Base-by-base conservation (phyloP, 2,113 vertebrate genomes). In the Theristicus caerulescens region DNA sequence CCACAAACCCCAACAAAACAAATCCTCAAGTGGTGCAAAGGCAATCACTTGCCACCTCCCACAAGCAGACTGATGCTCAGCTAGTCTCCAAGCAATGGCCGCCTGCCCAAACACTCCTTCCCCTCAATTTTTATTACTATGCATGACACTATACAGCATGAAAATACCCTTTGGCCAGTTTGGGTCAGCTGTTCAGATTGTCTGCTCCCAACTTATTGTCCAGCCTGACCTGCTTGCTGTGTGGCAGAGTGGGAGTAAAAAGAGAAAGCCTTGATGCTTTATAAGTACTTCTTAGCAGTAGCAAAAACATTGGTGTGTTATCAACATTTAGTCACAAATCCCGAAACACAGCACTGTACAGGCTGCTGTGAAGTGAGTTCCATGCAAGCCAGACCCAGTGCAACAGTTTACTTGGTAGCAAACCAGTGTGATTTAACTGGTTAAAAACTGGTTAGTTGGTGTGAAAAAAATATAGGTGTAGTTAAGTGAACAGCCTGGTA, bases 271-370 rank as follows among this genome's bases (percentile, higher is more conserved):
- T 65, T 26, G 22, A 9, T 72, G 18, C 9, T 90, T 22, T 85
- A 2, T 7, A 57, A 4, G 29, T 73, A 29, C 32, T 1, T 1
- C 36, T 78, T 72, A 66, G 24, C 24, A 79, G 32, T 19, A 31
- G 12, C 3, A 2, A n/a, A 72, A 86, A 29, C 16, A 7, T 4
- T 12, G 15, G 6, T 55, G 5, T 58, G 5, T 51, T 65, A 13
- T 3, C 22, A 55, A 0, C 3, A 1, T 55, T 27, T 32, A 38
- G 31, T 58, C 4, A 7, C 65, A 71, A 34, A 71, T 58, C 25
- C 19, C 1, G 2, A 61, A 90, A 34, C 8, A 15, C 13, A 54
- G 31, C 19, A 6, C 16, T 25, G 1, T 31, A 49, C 1, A 0
- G 58, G 11, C 42, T 88, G 9, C 67, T 59, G 57, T 54, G 32